Evolutionary conservation across 2,113 vertebrate species (phyloP).

Genomic region (Triplophysa tibetana): DNA sequence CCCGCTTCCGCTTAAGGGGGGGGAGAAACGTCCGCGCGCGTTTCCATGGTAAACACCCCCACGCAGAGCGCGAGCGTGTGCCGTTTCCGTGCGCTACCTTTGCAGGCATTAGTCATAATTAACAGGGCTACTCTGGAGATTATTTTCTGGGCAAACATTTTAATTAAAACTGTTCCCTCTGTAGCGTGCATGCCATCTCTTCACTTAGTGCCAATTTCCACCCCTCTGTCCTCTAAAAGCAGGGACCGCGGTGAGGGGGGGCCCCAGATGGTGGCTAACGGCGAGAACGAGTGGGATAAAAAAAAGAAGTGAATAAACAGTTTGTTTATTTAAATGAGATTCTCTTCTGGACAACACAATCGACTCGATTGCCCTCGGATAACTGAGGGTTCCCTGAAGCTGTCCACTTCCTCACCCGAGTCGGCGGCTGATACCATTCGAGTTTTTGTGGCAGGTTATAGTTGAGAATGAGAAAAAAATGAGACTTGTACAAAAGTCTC

Average conservation of each 20-base stretch:
- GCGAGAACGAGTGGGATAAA: slow-evolving; percentile 10
- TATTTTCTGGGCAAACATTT: slow-evolving; percentile 78
- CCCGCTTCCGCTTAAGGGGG: slow-evolving; percentile 48
- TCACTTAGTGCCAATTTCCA: slow-evolving; percentile 74
- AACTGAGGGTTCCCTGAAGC: background rate
- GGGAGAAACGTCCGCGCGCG: slow-evolving; percentile 47
- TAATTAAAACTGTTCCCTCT: slow-evolving; percentile 75
- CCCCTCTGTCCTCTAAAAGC: slow-evolving; percentile 62
- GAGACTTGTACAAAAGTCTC: too few relatives aligned
- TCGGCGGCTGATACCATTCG: background rate
- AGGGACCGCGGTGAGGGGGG: slow-evolving; percentile 57
- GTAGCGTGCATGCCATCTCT: slow-evolving; percentile 67
- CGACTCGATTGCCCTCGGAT: slow-evolving; percentile 26
- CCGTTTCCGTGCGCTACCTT: slow-evolving; percentile 54
- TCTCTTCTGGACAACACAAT: slow-evolving; percentile 31
- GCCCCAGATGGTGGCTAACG: slow-evolving; percentile 65
- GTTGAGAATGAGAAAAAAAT: background rate
- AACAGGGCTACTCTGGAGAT: slow-evolving; percentile 71
- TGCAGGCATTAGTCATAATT: slow-evolving; percentile 73
- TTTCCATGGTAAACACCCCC: slow-evolving; percentile 71
- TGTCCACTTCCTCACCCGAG: background rate
- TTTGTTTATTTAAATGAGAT: slow-evolving; percentile 41
- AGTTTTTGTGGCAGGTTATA: background rate
- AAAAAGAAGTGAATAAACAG: slow-evolving; percentile 15
- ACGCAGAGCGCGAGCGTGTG: slow-evolving; percentile 44